Conservation (phyloP, 2,797 vertebrate genomes). For the Antennarius maculatus region DNA sequence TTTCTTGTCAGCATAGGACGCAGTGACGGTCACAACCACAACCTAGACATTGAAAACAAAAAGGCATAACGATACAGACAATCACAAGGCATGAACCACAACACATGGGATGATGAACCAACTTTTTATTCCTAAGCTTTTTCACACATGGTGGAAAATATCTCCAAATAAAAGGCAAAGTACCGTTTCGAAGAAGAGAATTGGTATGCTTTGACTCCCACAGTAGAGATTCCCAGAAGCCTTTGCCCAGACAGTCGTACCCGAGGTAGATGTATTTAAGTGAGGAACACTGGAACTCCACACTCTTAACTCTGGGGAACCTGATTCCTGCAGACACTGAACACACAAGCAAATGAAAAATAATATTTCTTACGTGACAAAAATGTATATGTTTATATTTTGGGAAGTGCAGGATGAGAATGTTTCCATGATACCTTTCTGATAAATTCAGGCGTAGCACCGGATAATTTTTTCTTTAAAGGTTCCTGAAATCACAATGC, state of each 20-base stretch:
- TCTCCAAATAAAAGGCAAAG: not conserved
- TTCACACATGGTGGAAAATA: not conserved
- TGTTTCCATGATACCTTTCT: conserved; percentile 64
- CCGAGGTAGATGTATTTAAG: conserved; percentile 75
- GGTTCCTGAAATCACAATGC: conserved; percentile 71
- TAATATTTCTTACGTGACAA: accelerated
- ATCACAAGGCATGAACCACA: no score
- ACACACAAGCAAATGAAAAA: conserved; percentile 10
- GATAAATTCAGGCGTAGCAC: conserved; percentile 61
- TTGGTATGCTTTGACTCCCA: conserved; percentile 13
- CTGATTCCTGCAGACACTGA: conserved; percentile 72
- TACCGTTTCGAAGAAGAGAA: conserved; percentile 81
- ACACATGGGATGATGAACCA: no score
- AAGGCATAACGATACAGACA: conserved; percentile 2
- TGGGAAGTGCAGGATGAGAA: not conserved
- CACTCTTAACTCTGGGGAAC: conserved; percentile 72
- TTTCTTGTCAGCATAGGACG: conserved; percentile 84
- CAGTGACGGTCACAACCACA: conserved; percentile 66
- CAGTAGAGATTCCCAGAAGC: conserved; percentile 74
- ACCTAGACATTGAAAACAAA: conserved; percentile 67
- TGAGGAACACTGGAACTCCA: conserved; percentile 77
- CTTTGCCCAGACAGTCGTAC: conserved; percentile 64
- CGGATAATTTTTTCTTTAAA: conserved; percentile 61
- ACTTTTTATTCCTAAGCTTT: not conserved
- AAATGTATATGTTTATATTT: not conserved